Evolutionary conservation across 1,140 invertebrate genomes (phyloP).

Genomic region (Potamilus streckersoni): DNA sequence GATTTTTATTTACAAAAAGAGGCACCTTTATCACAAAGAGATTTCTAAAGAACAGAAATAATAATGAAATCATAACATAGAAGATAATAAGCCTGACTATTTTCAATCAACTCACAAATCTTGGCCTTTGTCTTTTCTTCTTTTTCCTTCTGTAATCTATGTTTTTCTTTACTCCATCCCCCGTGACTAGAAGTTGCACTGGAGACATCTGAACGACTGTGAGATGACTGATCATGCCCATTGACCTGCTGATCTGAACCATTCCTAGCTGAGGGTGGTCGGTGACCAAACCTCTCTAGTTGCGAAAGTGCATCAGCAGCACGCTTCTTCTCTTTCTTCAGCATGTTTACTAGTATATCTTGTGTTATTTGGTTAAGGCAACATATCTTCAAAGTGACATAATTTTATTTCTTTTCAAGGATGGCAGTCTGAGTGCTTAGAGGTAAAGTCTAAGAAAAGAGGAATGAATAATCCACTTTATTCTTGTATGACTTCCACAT

Average conservation of each 20-base stretch:
- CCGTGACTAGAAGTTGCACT: conserved; percentile 9
- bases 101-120: conserved; percentile 56
- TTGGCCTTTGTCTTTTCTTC: conserved; percentile 56
- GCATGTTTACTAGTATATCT: conserved; percentile 67
- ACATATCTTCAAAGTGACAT: neutral
- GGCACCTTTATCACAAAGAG: no score
- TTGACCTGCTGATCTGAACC: neutral
- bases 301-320: conserved; percentile 45
- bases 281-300: conserved; percentile 39
- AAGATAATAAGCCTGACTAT: no score
- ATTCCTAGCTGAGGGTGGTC: conserved; percentile 27
- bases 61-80: no score
- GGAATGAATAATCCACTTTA: no score
- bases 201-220: conserved; percentile 11
- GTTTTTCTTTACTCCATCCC: conserved; percentile 13
- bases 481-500: no score
- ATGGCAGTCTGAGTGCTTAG: no score
- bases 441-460: no score
- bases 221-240: neutral
- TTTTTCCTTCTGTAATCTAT: conserved; percentile 22
- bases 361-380: conserved; percentile 32
- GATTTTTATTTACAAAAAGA: no score
- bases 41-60: no score
- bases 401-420: no score
- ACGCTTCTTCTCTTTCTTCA: conserved; percentile 67